Evolutionary conservation across 2,797 vertebrate genomes (phyloP).

Genomic region (Propithecus deckenii): DNA sequence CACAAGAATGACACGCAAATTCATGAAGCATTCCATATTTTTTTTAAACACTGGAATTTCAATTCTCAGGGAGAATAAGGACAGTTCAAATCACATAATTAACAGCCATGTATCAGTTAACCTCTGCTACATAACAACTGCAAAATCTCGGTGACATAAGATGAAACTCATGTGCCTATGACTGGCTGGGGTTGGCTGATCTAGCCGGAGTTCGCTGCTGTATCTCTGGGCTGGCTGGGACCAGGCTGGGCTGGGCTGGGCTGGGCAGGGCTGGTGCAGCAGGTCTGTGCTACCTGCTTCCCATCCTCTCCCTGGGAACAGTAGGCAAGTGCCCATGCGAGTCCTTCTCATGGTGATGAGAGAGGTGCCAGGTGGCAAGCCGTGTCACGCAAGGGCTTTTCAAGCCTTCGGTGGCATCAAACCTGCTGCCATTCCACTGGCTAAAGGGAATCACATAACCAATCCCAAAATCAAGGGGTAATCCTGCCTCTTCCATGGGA

Average conservation of each 20-base stretch:
- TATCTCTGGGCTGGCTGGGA: background rate
- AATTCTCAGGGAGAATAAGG: background rate
- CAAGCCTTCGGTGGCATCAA: background rate
- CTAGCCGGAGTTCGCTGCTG: background rate
- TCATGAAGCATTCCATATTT: background rate
- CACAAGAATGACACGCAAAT: background rate
- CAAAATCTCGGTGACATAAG: background rate
- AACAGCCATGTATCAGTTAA: background rate
- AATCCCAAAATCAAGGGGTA: background rate
- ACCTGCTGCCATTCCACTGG: background rate
- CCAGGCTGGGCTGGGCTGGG: no score
- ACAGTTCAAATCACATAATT: slow-evolving; percentile 14
- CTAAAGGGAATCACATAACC: background rate
- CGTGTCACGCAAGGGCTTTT: background rate
- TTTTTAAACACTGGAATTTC: background rate
- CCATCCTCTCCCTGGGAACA: background rate
- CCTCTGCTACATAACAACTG: background rate
- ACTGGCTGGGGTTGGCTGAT: background rate
- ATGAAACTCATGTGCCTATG: background rate
- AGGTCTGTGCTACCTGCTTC: background rate
- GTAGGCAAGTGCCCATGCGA: background rate
- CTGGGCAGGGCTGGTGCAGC: background rate
- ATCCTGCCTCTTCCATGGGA: background rate
- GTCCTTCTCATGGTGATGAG: background rate
- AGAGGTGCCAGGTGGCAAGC: background rate